Percentiles rank a stretch among this genome's conserved stretches.
These are phyloP conservation scores for Pangasius sanitwongsei DNA, from an alignment of 2,797 vertebrate genomes.

Conservation along the genomic window DNA sequence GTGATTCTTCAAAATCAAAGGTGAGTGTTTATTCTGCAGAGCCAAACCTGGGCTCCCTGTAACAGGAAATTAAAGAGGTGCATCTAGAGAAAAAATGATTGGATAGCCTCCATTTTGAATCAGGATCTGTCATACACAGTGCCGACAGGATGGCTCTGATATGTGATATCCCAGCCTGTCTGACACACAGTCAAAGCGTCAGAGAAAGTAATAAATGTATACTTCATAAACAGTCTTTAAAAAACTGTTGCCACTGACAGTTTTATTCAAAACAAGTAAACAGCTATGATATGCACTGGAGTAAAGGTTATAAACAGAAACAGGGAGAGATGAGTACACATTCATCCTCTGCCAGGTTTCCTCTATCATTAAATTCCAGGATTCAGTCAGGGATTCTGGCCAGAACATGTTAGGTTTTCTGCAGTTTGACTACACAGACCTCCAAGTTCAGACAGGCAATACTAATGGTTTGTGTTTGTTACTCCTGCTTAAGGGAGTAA, in stretches of 20 bases:
- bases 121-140: constrained; percentile 1
- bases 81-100: constrained; percentile 46
- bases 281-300: not conserved
- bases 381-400: constrained; percentile 26
- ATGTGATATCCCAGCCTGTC: constrained; percentile 19
- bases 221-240: not conserved
- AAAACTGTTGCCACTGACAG: not conserved
- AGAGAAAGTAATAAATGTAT: not conserved
- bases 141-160: constrained; percentile 12
- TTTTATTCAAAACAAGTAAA: not conserved
- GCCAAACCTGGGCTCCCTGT: constrained; percentile 53
- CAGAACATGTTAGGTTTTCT: constrained; percentile 42
- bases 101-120: constrained; percentile 23
- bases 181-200: not conserved
- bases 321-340: not conserved
- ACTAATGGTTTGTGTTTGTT: not conserved
- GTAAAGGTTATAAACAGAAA: not conserved
- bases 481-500: not conserved
- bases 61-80: constrained; percentile 71
- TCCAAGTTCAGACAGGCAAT: constrained; percentile 24
- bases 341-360: constrained; percentile 39
- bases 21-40: constrained; percentile 62
- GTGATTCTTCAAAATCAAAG: constrained; percentile 52
- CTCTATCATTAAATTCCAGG: constrained; percentile 45
- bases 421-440: constrained; percentile 17